Conservation (phyloP, 2,888 invertebrate genomes). For the Bombylius discolor region DNA sequence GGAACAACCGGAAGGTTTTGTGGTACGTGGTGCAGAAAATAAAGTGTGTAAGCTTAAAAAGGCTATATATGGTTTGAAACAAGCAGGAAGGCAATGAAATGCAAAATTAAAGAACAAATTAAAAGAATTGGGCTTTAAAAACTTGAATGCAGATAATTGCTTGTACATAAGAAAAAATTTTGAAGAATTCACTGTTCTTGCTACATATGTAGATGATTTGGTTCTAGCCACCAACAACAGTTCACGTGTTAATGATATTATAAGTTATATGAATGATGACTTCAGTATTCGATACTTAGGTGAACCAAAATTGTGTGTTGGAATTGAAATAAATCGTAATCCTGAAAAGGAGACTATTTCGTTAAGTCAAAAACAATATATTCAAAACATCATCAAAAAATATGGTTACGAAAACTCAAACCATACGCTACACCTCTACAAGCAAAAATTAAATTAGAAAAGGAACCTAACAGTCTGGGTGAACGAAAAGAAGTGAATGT, state of each 20-base stretch:
- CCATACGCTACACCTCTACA: conserved; percentile 2
- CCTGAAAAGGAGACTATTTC: neutral
- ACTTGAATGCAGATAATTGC: too few species aligned
- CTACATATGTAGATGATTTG: too few species aligned
- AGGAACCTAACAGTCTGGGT: conserved; percentile 7
- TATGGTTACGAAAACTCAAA: conserved; percentile 3
- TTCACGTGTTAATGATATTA: too few species aligned
- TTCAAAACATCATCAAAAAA: conserved; percentile 3
- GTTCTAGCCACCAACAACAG: too few species aligned
- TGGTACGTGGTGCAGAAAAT: neutral
- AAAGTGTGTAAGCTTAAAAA: neutral
- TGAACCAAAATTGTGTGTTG: too few species aligned
- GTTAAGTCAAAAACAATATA: conserved; percentile 7
- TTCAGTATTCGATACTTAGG: too few species aligned
- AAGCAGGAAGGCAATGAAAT: neutral
- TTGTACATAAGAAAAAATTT: too few species aligned
- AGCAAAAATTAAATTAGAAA: conserved; percentile 6
- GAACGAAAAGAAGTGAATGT: conserved; percentile 5
- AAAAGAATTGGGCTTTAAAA: too few species aligned
- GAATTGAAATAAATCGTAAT: too few species aligned
- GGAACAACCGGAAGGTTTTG: conserved; percentile 9
- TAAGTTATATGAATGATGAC: too few species aligned
- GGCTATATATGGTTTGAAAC: neutral
- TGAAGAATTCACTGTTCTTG: too few species aligned
- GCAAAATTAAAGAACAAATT: neutral